Evolutionary conservation across 2,113 vertebrate species (phyloP), one percentile per base, ranked within the genome.

Genomic region (Alligator mississippiensis): DNA sequence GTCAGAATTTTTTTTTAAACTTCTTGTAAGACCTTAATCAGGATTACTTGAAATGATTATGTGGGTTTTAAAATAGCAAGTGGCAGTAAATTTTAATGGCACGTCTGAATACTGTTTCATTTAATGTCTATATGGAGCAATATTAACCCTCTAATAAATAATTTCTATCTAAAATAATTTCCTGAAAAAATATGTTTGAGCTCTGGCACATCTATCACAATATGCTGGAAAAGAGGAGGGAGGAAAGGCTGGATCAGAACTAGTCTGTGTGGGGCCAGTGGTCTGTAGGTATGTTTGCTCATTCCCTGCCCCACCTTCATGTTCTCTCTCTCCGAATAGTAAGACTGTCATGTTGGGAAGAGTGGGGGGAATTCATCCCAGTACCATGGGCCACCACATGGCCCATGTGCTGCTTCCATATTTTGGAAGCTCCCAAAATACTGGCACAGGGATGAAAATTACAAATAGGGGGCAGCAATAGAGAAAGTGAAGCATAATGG

Each of bases 11-110:
- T 95, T 92, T 89, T 90, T 93, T 96, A 96, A 57, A 54, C 93
- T 95, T 94, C 94, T 98, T 90, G 47, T 96, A 97, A 96, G 97
- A 95, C 60, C 87, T 96, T 96, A 96, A 97, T 95, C 96, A 95
- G 82, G 63, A 38, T 96, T 97, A 97, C 94, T 97, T 96, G 77
- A 92, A 97, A 97, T 94, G 82, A 93, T 97, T 96, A 94, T 11
- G 19, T 91, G 87, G 90, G 86, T 93, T 96, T 97, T 95, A 97
- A 97, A 97, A 97, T 94, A 97, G 97, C 96, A 96, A 93, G 82
- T 30, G 88, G 90, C 88, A 79, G 95, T 47, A 88, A 92, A 96
- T 92, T 94, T 88, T 95, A 94, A 95, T 94, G 89, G 85, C 92
- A 76, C 9, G 9, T 94, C 89, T 80, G 84, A 94, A 94, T 88